Base-by-base conservation (phyloP, 1,140 invertebrate genomes). In the Acromyrmex echinatior region DNA sequence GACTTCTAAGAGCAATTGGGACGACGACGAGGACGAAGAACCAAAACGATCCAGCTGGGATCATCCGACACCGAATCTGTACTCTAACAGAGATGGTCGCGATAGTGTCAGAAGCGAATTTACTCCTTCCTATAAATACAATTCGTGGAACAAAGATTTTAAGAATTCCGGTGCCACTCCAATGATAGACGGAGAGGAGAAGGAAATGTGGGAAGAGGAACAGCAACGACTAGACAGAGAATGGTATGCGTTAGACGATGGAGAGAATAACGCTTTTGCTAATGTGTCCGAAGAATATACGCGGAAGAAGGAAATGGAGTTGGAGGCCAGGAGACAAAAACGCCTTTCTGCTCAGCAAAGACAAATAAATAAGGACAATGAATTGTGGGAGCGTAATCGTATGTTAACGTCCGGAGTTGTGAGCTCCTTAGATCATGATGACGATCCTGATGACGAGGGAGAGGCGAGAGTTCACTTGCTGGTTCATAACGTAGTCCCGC, bases 401-500 rank as follows among this genome's bases (percentile, higher is more conserved):
- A 99, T 99, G 98, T 96, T 99, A 12, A 99, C 99, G 3, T 99
- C 98, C 82, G 99, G 99, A 74, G 99, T 99, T 14, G 99, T 99
- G 0, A 97, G 97, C 90, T 98, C 98, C 58, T 96, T 99, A 2
- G 98, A 98, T 90, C 97, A 98, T 73, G 99, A 98, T 93, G 98
- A 99, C 90, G 98, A 99, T 94, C 98, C 98, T 93, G 98, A 98
- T 91, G 98, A 99, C 92, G 98, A 98, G 90, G 97, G 96, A 92
- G 98, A 99, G 96, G 99, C 98, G 49, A 96, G 99, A 84, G 99
- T 99, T 0, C 99, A 99, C 96, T 95, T 99, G 9, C 95, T 99
- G 18, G 99, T 99, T 0, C 99, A 99, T 93, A 99, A 99, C 94
- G 99, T 99, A 74, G 98, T 99, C 5, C 99, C 99, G 2, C 99